A percentile compares a stretch with the other conserved stretches of the same genome.
Evolutionary conservation across 2,113 vertebrate species (phyloP).

Genomic region (Myodes glareolus): DNA sequence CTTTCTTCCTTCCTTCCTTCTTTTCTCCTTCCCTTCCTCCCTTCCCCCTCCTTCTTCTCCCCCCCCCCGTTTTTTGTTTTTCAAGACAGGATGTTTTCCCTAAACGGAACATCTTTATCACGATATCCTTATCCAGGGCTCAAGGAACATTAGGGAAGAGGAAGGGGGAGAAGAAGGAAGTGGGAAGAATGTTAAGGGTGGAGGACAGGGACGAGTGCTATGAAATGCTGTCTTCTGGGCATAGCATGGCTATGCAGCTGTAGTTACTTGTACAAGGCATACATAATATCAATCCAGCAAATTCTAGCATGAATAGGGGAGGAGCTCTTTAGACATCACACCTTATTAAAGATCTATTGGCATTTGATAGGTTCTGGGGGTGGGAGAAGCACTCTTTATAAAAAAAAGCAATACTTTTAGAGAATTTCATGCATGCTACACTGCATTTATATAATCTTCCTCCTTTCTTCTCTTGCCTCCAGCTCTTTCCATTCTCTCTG

Average conservation of each 20-base stretch:
- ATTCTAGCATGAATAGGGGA: background rate
- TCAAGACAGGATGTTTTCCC: background rate
- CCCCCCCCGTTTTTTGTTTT: background rate
- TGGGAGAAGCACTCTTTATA: background rate
- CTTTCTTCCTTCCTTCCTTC: accelerated
- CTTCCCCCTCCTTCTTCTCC: background rate
- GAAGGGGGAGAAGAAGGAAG: too few relatives aligned
- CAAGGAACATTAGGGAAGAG: background rate
- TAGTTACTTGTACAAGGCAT: background rate
- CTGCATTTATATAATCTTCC: background rate
- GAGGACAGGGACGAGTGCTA: background rate
- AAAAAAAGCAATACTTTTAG: background rate
- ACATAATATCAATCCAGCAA: background rate
- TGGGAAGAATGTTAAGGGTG: background rate
- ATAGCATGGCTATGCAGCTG: background rate
- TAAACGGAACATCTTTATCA: background rate
- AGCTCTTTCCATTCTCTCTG: background rate
- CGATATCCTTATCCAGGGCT: background rate
- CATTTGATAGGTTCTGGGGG: background rate
- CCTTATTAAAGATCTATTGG: background rate
- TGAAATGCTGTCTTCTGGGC: background rate
- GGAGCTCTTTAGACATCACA: background rate
- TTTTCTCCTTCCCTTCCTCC: background rate
- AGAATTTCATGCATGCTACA: background rate
- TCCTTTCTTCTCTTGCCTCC: too few relatives aligned